Evolutionary conservation across 1,140 invertebrate genomes (phyloP).

Genomic region (Laupala kohalensis): DNA sequence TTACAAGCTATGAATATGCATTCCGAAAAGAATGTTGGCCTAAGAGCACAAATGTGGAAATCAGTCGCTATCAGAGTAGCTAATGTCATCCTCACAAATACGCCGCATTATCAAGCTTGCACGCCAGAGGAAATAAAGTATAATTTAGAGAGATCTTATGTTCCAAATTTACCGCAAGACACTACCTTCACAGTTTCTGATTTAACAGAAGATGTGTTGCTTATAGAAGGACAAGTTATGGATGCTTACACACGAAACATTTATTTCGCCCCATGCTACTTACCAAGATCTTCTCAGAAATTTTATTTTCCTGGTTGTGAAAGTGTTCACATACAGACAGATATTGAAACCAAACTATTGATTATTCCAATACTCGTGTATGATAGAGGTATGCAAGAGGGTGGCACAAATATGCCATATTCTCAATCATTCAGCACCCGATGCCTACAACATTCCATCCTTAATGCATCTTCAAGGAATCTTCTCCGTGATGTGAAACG

Average conservation of each 20-base stretch:
- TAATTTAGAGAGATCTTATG: slow-evolving; percentile 20
- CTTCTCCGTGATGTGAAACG: too few species aligned
- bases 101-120: slow-evolving; percentile 19
- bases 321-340: too few species aligned
- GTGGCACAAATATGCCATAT: too few species aligned
- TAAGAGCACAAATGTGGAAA: slow-evolving; percentile 21
- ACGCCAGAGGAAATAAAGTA: slow-evolving; percentile 20
- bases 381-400: too few species aligned
- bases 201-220: slow-evolving; percentile 19
- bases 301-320: slow-evolving; percentile 10
- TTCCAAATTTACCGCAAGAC: slow-evolving; percentile 18
- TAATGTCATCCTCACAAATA: slow-evolving; percentile 17
- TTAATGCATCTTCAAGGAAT: too few species aligned
- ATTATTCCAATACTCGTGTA: too few species aligned
- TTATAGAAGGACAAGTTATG: slow-evolving; percentile 17
- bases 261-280: slow-evolving; percentile 17
- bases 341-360: too few species aligned
- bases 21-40: too few species aligned
- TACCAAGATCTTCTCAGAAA: slow-evolving; percentile 17
- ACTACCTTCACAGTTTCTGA: slow-evolving; percentile 17
- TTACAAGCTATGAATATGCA: too few species aligned
- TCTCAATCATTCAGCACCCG: too few species aligned
- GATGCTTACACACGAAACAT: slow-evolving; percentile 16
- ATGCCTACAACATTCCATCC: too few species aligned
- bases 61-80: slow-evolving; percentile 18